Evolutionary conservation across 1,140 invertebrate species (phyloP), one percentile per base, ranked within the genome.

Genomic region (Dinoponera quadriceps): DNA sequence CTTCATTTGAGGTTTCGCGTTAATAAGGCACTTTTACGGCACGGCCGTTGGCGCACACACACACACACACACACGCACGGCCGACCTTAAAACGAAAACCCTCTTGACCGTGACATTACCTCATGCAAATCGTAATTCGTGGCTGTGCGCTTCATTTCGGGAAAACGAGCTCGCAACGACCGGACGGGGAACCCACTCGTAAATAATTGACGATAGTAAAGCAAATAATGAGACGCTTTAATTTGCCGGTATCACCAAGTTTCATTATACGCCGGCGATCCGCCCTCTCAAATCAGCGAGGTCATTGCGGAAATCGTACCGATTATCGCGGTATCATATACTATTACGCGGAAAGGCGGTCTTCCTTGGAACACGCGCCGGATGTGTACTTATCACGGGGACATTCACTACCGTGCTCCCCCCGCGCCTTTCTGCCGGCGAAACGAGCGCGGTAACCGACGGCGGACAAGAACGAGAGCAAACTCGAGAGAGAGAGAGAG

Each of bases 1-100:
- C 74, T 77, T 77, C 49, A 68, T 77, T 77, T 29, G 74, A 77
- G 62, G 62, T 68, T 77, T 77, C n/a, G 66, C 74, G 62, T 77
- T 68, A 77, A 77, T 77, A 51, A 77, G 62, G 1, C 13, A 20
- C 57, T 63, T 63, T 75, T 75, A 63, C 20, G 20, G 48, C 74
- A 27, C 60, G 4, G 29, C 44, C 63, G 60, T 27, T 16, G 54
- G 72, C 5, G 16, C n/a, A n/a, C n/a, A n/a, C n/a, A n/a, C n/a
- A n/a, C n/a, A n/a, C n/a, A n/a, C n/a, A n/a, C n/a, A n/a, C n/a
- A n/a, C n/a, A n/a, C n/a, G n/a, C 25, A 20, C 20, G 44, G 22
- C 51, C 16, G 27, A 20, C 14, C 38, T 49, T 44, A 62, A 18
- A 44, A 44, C 38, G 38, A 44, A 63, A 63, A 75, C 18, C 49